Evolutionary conservation across 2,888 invertebrate genomes (phyloP).

Genomic region (Cephus pygmeus): DNA sequence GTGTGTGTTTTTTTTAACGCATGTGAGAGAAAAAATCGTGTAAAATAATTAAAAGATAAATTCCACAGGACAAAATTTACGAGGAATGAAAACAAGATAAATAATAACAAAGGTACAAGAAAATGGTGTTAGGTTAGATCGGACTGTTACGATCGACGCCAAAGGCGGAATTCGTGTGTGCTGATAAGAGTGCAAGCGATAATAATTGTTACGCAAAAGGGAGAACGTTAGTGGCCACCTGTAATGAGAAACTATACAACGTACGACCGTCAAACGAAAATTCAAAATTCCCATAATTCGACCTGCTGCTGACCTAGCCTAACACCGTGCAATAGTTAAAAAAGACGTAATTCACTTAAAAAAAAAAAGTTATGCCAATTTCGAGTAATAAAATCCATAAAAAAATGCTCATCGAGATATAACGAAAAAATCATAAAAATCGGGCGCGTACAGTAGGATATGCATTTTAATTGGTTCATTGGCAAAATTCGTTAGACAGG

Average conservation of each 20-base stretch:
- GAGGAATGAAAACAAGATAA: neutral
- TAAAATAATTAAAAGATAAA: neutral
- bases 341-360: neutral
- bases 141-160: neutral
- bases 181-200: neutral
- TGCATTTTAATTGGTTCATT: neutral
- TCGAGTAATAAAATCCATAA: neutral
- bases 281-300: neutral
- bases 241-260: neutral
- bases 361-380: neutral
- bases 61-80: neutral
- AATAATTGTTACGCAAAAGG: neutral
- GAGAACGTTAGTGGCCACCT: neutral
- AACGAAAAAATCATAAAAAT: neutral
- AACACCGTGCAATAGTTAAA: too few relatives aligned
- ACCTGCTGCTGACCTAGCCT: neutral
- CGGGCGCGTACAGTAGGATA: too few relatives aligned
- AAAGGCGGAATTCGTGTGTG: neutral
- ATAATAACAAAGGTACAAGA: neutral
- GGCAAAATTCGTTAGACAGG: neutral
- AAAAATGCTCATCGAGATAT: neutral
- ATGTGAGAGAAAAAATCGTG: neutral
- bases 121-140: constrained; percentile 24
- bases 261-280: neutral
- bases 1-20: neutral